Conservation (phyloP, 2,888 invertebrate genomes). For the Drosophila colorata region DNA sequence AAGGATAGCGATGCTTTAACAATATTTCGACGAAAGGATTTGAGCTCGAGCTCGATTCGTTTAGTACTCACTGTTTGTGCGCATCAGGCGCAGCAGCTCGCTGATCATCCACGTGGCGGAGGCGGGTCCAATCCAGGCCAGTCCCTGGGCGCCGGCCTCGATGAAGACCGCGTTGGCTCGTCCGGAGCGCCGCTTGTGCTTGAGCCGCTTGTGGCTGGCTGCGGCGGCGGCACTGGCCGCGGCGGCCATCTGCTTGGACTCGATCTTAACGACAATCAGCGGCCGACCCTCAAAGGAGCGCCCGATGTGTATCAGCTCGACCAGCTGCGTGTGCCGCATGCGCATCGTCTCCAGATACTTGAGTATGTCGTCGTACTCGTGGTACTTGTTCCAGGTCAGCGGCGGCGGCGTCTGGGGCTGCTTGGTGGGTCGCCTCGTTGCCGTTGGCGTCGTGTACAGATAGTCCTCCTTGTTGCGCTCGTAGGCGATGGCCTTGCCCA, state of each 20-base stretch:
- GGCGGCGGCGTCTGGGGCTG: slow-evolving; percentile 82
- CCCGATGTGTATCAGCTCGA: slow-evolving; percentile 90
- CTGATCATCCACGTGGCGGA: slow-evolving; percentile 90
- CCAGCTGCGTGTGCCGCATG: slow-evolving; percentile 88
- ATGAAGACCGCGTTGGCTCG: slow-evolving; percentile 92
- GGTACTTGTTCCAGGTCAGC: slow-evolving; percentile 90
- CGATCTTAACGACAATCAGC: slow-evolving; percentile 89
- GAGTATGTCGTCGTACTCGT: slow-evolving; percentile 89
- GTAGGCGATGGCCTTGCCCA: slow-evolving; percentile 90
- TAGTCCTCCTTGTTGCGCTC: slow-evolving; percentile 88
- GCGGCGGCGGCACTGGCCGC: slow-evolving; percentile 61
- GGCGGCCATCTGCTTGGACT: slow-evolving; percentile 82
- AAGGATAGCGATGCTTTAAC: too few species aligned
- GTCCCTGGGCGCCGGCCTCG: slow-evolving; percentile 91
- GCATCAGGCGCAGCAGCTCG: slow-evolving; percentile 88
- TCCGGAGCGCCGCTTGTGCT: slow-evolving; percentile 85
- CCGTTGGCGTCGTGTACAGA: slow-evolving; percentile 70
- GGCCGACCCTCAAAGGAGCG: slow-evolving; percentile 90
- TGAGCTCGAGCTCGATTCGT: too few species aligned
- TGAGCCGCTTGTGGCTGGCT: slow-evolving; percentile 72
- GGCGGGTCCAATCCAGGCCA: slow-evolving; percentile 93
- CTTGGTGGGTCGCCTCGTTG: slow-evolving; percentile 35
- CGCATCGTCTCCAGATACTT: slow-evolving; percentile 90
- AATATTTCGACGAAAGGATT: too few species aligned
- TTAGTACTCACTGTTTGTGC: slow-evolving; percentile 86